Percentiles rank a stretch among this genome's conserved stretches.
These are phyloP conservation scores for Allolobophora icterica DNA, from an alignment of 2,888 invertebrate species.

Conservation along the genomic window DNA sequence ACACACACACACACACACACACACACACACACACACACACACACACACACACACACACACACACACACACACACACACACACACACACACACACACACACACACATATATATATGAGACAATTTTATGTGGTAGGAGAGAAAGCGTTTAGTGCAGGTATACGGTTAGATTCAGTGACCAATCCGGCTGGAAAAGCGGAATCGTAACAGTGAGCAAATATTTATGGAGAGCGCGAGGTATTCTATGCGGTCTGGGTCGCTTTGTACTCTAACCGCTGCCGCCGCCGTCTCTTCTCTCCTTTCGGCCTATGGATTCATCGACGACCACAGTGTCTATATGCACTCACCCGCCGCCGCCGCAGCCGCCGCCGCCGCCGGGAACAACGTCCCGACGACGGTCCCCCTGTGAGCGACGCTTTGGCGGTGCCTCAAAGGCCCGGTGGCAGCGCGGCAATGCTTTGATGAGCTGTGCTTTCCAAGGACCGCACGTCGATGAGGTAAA, in stretches of 20 bases:
- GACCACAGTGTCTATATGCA: neutral
- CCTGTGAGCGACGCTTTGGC: neutral
- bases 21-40: too few species aligned
- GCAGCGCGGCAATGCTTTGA: neutral
- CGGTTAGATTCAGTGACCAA: neutral
- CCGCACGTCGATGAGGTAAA: neutral
- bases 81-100: too few species aligned
- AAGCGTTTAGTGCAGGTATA: neutral
- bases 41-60: too few species aligned
- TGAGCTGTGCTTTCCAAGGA: neutral
- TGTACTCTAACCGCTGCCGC: constrained; percentile 13
- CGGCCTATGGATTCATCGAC: constrained; percentile 25
- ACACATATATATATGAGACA: neutral
- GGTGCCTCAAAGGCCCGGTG: neutral
- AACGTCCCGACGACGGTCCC: neutral
- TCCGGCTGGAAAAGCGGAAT: neutral
- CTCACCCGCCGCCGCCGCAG: neutral
- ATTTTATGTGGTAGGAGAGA: neutral
- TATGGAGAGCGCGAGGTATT: neutral
- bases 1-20: too few species aligned
- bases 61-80: too few species aligned
- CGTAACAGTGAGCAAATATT: constrained; percentile 22
- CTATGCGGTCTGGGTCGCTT: constrained; percentile 13
- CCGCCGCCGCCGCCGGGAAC: neutral
- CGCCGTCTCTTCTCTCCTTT: constrained; percentile 5